Base-by-base conservation (phyloP, 2,113 vertebrate genomes). In the Rhynchopsitta pachyrhyncha region DNA sequence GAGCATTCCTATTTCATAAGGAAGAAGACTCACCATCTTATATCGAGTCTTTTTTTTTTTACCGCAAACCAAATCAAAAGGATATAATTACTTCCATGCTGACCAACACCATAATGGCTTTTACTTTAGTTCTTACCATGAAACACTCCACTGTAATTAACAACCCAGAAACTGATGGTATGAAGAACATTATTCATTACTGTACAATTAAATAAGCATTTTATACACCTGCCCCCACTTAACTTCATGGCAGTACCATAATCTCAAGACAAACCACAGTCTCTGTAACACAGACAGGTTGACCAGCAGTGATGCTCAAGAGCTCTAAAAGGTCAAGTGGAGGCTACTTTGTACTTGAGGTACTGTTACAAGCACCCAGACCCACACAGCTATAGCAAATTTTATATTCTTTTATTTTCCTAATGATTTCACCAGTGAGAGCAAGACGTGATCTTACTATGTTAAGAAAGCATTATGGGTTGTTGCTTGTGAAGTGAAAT, bases 111-210 rank as follows among this genome's bases (percentile, higher is more conserved):
- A 49, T 39, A 86, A 83, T 62, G 73, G 80, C 82, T 97, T 92
- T 93, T 75, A 55, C 82, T 93, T 68, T 24, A 82, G 47, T 23
- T 82, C 73, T 86, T 81, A 17, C n/a, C 83, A 89, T 27, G 59
- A 93, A 94, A 82, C 22, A 31, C 41, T 88, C 88, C 69, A 79
- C 39, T 92, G 60, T 75, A 97, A 96, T 92, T 94, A 92, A 68
- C 69, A 83, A 44, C 83, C 62, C 66, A 44, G 69, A 91, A 89
- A 92, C 16, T 39, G 47, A 71, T 39, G 19, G 25, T 1, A 74
- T 25, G 41, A 63, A 83, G 69, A 71, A 42, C 3, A 1, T 1
- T 17, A 84, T 64, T 83, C 73, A 78, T 1, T 75, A 35, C 60
- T 57, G 69, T 11, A 68, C 39, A 67, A 35, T 19, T 62, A 81